Percentiles rank a stretch among this genome's conserved stretches.
Evolutionary conservation across 2,113 vertebrate species (phyloP).

Genomic region (Petrocephalus microphthalmus): DNA sequence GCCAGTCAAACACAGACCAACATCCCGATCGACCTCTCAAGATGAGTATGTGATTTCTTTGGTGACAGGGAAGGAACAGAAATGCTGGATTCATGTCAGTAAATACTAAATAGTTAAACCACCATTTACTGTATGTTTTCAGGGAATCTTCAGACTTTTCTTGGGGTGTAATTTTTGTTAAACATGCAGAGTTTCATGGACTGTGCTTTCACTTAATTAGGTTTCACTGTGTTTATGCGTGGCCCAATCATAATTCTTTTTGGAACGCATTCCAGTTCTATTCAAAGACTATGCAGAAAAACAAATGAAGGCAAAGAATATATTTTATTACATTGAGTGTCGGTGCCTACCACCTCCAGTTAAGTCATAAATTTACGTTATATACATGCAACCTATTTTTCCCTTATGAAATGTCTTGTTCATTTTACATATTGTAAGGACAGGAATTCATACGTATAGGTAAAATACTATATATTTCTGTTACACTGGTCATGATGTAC

Average conservation of each 20-base stretch:
- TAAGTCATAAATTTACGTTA: not conserved
- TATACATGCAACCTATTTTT: not conserved
- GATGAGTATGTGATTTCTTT: not conserved
- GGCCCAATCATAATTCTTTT: not conserved
- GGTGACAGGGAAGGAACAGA: not conserved
- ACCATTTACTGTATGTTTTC: not conserved
- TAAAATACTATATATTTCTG: not conserved
- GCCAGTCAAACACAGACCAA: not conserved
- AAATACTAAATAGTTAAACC: not conserved
- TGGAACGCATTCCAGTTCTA: not conserved
- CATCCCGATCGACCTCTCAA: not conserved
- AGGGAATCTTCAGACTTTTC: not conserved
- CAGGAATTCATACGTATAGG: not conserved
- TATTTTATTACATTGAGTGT: not conserved
- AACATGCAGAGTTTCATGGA: not conserved
- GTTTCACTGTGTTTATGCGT: not conserved
- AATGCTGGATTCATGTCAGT: not conserved
- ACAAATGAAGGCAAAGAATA: not conserved
- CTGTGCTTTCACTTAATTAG: slow-evolving; percentile 7
- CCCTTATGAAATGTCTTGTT: not conserved
- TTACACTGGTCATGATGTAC: not conserved
- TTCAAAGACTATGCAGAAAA: not conserved
- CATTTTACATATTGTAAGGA: not conserved
- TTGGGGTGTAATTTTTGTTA: not conserved
- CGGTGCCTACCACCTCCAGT: not conserved